These are phyloP conservation scores for Istiophorus platypterus DNA, from an alignment of 2,113 vertebrate species.

Conservation along the genomic window DNA sequence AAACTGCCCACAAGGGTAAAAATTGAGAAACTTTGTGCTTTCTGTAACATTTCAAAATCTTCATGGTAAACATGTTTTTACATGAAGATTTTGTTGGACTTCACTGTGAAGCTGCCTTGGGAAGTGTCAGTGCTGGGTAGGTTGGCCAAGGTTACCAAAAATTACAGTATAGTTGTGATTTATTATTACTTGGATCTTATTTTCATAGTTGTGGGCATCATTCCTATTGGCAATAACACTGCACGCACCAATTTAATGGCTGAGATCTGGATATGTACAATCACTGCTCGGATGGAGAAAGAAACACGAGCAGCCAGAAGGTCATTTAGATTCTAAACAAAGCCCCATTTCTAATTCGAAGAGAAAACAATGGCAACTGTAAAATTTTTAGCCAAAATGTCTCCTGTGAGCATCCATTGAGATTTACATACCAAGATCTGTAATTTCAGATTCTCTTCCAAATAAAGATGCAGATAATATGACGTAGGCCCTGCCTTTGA, in stretches of 20 bases:
- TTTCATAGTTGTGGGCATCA: neutral
- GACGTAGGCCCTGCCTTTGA: neutral
- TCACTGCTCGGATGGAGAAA: neutral
- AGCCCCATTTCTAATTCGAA: neutral
- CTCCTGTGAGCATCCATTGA: neutral
- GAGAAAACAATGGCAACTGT: neutral
- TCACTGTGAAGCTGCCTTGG: neutral
- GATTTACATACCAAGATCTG: neutral
- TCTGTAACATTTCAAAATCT: neutral
- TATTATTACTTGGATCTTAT: no score
- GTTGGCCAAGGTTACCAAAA: neutral
- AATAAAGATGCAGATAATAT: neutral
- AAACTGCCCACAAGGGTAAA: neutral
- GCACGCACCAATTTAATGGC: neutral
- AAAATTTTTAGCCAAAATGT: neutral
- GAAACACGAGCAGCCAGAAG: neutral
- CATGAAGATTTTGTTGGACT: neutral
- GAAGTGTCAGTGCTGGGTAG: neutral
- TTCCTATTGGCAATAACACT: neutral
- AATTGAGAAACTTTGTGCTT: no score
- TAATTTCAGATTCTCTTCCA: neutral
- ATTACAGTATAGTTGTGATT: neutral
- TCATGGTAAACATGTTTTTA: neutral
- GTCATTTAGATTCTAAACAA: neutral
- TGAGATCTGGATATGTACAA: neutral